Percentiles rank a stretch among this genome's conserved stretches.
These are phyloP conservation scores for Heliconius ethilla DNA, from an alignment of 2,888 invertebrate species.

Conservation along the genomic window DNA sequence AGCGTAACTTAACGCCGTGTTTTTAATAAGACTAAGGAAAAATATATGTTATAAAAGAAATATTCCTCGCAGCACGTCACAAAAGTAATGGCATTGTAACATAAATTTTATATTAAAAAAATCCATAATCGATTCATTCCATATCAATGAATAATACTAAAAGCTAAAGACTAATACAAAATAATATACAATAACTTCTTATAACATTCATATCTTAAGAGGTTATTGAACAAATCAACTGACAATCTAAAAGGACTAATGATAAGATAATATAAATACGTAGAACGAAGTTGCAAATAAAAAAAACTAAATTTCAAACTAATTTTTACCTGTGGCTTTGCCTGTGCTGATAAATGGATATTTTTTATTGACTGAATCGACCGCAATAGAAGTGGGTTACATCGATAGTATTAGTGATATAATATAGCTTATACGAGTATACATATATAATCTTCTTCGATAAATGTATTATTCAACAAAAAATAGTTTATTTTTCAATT, in stretches of 20 bases:
- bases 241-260: slow-evolving; percentile 1
- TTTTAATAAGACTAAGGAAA: neutral
- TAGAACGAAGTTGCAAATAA: slow-evolving; percentile 10
- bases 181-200: slow-evolving; percentile 10
- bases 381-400: too few species aligned
- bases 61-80: neutral
- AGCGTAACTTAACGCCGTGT: neutral
- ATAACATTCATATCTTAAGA: slow-evolving; percentile 18
- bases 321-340: neutral
- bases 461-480: too few species aligned
- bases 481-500: neutral
- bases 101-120: neutral
- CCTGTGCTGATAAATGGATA: neutral
- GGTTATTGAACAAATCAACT: slow-evolving; percentile 7
- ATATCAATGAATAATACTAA: neutral
- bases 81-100: neutral
- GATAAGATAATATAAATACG: slow-evolving; percentile 3
- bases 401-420: too few species aligned
- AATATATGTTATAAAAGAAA: neutral
- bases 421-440: too few species aligned
- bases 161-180: slow-evolving; percentile 9
- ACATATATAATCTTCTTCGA: too few species aligned
- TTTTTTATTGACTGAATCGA: too few species aligned
- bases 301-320: neutral
- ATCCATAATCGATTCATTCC: slow-evolving; percentile 19